Base-by-base conservation (phyloP, 2,888 invertebrate species). In the Nomada ferruginata region DNA sequence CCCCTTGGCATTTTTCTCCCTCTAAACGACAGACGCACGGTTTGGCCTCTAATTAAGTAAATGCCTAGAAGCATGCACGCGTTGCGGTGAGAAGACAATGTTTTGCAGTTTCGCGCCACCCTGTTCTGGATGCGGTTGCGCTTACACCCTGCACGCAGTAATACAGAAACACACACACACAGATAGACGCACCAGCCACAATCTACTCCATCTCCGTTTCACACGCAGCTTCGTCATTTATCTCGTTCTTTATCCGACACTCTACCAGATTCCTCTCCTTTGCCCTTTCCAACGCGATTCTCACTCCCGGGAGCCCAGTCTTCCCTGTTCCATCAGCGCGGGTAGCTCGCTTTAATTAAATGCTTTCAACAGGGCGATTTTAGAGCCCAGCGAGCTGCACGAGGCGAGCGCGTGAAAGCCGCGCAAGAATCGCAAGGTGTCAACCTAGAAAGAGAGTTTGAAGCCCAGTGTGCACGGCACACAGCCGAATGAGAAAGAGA, bases 1-100 rank as follows among this genome's bases (percentile, higher is more conserved):
- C 55, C 50, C 50, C 15, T 20, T 23, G 36, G 23, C 57, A 18
- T 84, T 55, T 76, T 60, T 68, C 75, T 53, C 75, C 61, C 74
- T 69, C 75, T 79, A 65, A 83, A 66, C 76, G 85, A 79, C 83
- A 82, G 65, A 70, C 73, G 53, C 26, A 79, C 74, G 76, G 84
- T 83, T 87, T 85, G 87, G 85, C 66, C 88, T 90, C 90, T 91
- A 91, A 91, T 91, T 91, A 89, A 91, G 90, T 91, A 91, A 91
- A 91, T 90, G 89, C 89, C 90, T 90, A 83, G 84, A 77, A 91
- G 89, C 87, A 84, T 76, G 73, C 81, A 61, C 50, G 50, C 78
- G 78, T 74, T 76, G 82, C 82, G 81, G 77, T 71, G 82, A 86
- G 74, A 36, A 80, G 78, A 86, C 88, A 91, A 88, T 90, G 90